Evolutionary conservation across 2,113 vertebrate genomes (phyloP).

Genomic region (Crotalus horridus): DNA sequence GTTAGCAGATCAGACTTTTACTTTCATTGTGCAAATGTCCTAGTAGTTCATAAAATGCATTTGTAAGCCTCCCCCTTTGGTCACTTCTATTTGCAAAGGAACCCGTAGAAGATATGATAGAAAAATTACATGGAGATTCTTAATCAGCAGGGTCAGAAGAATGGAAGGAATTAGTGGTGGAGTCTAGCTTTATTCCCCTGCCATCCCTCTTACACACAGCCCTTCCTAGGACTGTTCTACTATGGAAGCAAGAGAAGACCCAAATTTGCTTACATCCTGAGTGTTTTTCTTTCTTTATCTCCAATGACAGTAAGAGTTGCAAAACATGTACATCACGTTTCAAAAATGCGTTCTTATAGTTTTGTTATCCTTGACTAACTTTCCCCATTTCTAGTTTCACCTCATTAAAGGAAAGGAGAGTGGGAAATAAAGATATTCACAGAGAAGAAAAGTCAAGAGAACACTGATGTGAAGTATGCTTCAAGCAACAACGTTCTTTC

Average conservation of each 20-base stretch:
- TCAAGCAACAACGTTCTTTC: slow-evolving; percentile 49
- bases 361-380: slow-evolving; percentile 34
- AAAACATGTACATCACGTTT: not conserved
- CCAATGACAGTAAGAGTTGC: not conserved
- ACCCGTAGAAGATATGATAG: not conserved
- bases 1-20: not conserved
- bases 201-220: not conserved
- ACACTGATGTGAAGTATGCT: slow-evolving; percentile 44
- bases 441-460: not conserved
- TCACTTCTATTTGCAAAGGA: not conserved
- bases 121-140: not conserved
- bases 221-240: not conserved
- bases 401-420: slow-evolving; percentile 34
- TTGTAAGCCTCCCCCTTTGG: not conserved
- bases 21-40: not conserved
- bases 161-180: not conserved
- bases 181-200: not conserved
- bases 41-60: not conserved
- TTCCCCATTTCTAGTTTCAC: slow-evolving; percentile 10
- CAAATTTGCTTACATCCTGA: not conserved
- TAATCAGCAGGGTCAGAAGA: not conserved
- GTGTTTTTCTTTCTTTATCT: not conserved
- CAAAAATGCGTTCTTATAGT: slow-evolving; percentile 21
- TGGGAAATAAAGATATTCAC: slow-evolving; percentile 23
- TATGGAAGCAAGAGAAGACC: not conserved